Percentiles rank a stretch among this genome's conserved stretches.
Evolutionary conservation across 2,797 vertebrate genomes (phyloP).

Genomic region (Otolemur crassicaudatus): DNA sequence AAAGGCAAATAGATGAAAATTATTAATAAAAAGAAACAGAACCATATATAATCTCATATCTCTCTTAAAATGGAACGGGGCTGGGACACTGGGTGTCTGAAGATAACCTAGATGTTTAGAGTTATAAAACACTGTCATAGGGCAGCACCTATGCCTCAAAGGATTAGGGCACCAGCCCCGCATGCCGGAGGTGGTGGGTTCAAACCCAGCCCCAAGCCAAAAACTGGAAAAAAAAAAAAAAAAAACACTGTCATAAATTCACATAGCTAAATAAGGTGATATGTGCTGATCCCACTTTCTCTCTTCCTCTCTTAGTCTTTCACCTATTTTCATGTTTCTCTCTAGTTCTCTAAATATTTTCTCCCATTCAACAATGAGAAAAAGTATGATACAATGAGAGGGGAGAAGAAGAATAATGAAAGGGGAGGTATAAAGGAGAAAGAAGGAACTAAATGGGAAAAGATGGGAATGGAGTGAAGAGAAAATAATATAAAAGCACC

Average conservation of each 20-base stretch:
- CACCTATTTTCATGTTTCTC: neutral
- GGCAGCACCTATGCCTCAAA: too few species aligned
- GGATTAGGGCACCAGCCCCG: too few species aligned
- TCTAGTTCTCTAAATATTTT: constrained; percentile 4
- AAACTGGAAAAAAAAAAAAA: too few species aligned
- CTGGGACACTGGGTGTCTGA: neutral
- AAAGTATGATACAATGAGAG: neutral
- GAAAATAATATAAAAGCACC: neutral
- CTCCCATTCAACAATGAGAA: neutral
- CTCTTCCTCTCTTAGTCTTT: neutral
- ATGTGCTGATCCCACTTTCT: neutral
- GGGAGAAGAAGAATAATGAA: neutral
- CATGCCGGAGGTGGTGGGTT: too few species aligned
- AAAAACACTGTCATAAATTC: constrained; percentile 1
- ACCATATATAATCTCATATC: neutral
- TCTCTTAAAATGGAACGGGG: neutral
- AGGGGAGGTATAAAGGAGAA: neutral
- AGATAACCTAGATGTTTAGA: neutral
- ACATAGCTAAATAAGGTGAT: neutral
- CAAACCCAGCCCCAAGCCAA: too few species aligned
- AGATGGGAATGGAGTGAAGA: neutral
- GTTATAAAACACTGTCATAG: constrained; percentile 15
- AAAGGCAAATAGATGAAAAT: constrained; percentile 33
- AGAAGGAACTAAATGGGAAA: neutral
- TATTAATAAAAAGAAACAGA: constrained; percentile 8